These are phyloP conservation scores for Amyelois transitella DNA, from an alignment of 1,140 invertebrate genomes.

Conservation along the genomic window DNA sequence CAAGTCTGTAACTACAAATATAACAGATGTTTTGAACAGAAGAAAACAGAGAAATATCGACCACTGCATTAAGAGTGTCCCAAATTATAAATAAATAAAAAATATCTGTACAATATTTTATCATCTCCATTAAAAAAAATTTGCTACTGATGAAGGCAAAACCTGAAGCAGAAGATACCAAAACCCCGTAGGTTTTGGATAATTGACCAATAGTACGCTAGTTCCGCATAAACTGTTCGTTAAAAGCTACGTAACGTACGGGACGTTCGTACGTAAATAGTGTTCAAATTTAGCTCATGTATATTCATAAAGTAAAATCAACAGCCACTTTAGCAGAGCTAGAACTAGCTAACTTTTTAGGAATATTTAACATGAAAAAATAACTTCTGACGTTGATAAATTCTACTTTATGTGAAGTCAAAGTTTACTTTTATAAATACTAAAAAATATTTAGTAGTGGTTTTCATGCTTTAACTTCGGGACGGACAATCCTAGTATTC, in stretches of 20 bases:
- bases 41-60: not conserved
- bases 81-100: too few relatives aligned
- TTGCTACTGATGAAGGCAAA: not conserved
- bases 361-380: not conserved
- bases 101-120: too few relatives aligned
- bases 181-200: not conserved
- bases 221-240: not conserved
- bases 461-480: not conserved
- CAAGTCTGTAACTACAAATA: too few relatives aligned
- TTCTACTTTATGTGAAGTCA: not conserved
- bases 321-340: conserved; percentile 6
- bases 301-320: conserved; percentile 29
- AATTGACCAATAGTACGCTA: not conserved
- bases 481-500: not conserved
- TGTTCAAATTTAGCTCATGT: conserved; percentile 23
- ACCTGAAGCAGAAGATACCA: not conserved
- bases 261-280: conserved; percentile 22
- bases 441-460: not conserved
- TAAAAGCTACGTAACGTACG: not conserved
- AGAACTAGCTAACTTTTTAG: not conserved
- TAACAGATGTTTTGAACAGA: too few relatives aligned
- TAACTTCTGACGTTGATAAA: not conserved
- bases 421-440: not conserved
- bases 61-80: too few relatives aligned
- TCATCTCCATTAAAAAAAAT: too few relatives aligned